These are phyloP conservation scores for Pedicia rivosa DNA, from an alignment of 2,888 invertebrate species.

Conservation along the genomic window DNA sequence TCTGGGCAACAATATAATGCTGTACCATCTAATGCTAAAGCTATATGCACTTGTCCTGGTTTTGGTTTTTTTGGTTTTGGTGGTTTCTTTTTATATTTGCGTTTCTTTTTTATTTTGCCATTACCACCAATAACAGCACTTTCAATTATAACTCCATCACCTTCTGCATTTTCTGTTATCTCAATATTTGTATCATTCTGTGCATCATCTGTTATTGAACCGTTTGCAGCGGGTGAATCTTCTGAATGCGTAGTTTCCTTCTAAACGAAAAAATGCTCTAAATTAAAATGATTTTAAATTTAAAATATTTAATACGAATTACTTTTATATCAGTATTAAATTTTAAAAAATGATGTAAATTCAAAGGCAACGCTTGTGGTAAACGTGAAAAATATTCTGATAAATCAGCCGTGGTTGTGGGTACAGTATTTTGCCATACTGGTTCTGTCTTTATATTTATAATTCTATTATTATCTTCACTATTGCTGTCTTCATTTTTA, in stretches of 20 bases:
- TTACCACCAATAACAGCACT: too few relatives aligned
- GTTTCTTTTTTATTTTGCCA: conserved; percentile 44
- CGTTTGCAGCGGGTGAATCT: too few relatives aligned
- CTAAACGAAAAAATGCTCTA: conserved; percentile 20
- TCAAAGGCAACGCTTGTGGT: conserved; percentile 35
- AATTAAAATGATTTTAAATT: not conserved
- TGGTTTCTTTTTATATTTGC: conserved; percentile 67
- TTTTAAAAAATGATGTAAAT: conserved; percentile 45
- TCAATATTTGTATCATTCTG: too few relatives aligned
- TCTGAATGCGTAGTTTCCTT: conserved; percentile 27
- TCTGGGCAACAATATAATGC: conserved; percentile 65
- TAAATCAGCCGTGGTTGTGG: conserved; percentile 30
- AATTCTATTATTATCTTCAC: conserved; percentile 10
- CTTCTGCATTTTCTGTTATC: conserved; percentile 29
- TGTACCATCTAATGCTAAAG: conserved; percentile 57
- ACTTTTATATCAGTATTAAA: conserved; percentile 38
- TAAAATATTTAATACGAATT: not conserved
- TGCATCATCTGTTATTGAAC: too few relatives aligned
- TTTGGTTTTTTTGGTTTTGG: conserved; percentile 63
- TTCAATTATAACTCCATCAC: conserved; percentile 24
- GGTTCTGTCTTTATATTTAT: conserved; percentile 22
- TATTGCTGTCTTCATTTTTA: conserved; percentile 8
- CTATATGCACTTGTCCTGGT: conserved; percentile 62
- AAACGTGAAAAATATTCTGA: conserved; percentile 36
- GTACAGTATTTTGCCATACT: conserved; percentile 26